Evolutionary conservation across 1,140 invertebrate species (phyloP).

Genomic region (Oedothorax gibbosus): DNA sequence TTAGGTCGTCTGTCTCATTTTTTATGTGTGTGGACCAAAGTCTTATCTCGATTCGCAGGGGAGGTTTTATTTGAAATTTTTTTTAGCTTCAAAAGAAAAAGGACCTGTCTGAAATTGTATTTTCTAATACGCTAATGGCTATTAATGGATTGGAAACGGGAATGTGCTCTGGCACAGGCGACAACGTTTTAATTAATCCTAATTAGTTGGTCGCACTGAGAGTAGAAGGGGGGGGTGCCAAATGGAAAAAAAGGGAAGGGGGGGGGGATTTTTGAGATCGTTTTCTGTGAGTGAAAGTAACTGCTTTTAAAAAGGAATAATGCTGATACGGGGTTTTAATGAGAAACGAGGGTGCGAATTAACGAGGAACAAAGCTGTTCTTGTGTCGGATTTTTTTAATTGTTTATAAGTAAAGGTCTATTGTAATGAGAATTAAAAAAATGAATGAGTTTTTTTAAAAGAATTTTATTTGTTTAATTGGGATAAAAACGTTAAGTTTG

Average conservation of each 20-base stretch:
- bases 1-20: not conserved
- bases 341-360: constrained; percentile 36
- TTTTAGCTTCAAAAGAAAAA: no score
- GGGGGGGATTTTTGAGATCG: not conserved
- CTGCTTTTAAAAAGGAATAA: constrained; percentile 48
- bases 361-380: constrained; percentile 41
- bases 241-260: not conserved
- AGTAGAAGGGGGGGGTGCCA: not conserved
- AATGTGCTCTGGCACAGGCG: constrained; percentile 11
- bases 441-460: not conserved
- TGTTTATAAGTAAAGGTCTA: constrained; percentile 4
- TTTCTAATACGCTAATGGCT: constrained; percentile 60
- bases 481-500: not conserved
- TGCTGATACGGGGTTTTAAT: constrained; percentile 49
- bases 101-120: constrained; percentile 49
- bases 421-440: constrained; percentile 4
- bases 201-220: constrained; percentile 39
- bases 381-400: constrained; percentile 1
- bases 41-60: constrained; percentile 47
- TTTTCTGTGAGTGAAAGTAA: constrained; percentile 46
- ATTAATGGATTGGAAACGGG: constrained; percentile 60
- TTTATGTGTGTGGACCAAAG: not conserved
- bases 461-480: not conserved
- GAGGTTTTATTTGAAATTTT: constrained; percentile 31
- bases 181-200: constrained; percentile 60